Percentiles rank a stretch among this genome's conserved stretches.
phyloP scores from a whole-genome alignment of 2,888 invertebrate genomes.

The Phaedon cochleariae region DNA sequence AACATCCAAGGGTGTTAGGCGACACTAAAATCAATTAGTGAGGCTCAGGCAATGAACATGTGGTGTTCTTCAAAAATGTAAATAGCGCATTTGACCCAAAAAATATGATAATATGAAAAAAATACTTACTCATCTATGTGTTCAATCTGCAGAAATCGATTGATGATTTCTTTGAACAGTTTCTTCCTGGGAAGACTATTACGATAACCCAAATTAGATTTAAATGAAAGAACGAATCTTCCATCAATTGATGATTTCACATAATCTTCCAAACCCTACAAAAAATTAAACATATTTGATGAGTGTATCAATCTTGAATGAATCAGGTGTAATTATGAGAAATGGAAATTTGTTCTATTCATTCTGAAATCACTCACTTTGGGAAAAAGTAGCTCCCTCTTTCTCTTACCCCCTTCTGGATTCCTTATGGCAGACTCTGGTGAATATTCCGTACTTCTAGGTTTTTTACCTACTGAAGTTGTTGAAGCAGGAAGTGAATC shows the following conservation, averaged over 20 bases:
- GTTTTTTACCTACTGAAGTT: not conserved
- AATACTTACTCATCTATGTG: not conserved
- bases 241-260: not conserved
- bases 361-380: too few relatives aligned
- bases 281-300: too few relatives aligned
- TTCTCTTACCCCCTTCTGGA: not conserved
- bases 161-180: not conserved
- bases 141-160: not conserved
- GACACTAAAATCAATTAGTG: not conserved
- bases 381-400: too few relatives aligned
- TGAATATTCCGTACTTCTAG: not conserved
- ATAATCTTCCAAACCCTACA: slow-evolving; percentile 1
- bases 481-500: not conserved
- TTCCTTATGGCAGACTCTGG: not conserved
- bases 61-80: too few relatives aligned
- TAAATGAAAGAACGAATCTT: slow-evolving; percentile 1
- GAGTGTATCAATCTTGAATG: too few relatives aligned
- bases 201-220: not conserved
- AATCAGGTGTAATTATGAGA: not conserved
- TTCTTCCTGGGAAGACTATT: slow-evolving; percentile 1
- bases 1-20: not conserved
- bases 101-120: too few relatives aligned
- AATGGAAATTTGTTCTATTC: not conserved
- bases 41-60: too few relatives aligned
- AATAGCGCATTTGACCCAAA: too few relatives aligned